Base-by-base conservation (phyloP, 2,113 vertebrate species). In the Triplophysa tibetana region DNA sequence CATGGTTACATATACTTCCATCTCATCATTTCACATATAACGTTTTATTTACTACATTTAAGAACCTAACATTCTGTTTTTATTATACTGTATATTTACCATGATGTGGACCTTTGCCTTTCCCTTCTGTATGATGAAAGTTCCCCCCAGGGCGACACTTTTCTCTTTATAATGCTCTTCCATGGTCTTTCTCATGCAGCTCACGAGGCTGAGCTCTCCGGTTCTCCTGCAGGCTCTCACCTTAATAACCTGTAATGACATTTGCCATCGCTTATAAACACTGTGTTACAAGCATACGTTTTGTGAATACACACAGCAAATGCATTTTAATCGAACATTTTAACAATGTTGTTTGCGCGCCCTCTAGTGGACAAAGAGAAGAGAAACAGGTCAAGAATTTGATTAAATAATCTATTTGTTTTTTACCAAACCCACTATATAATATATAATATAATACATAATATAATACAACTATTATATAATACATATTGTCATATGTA, bases 61-160 rank as follows among this genome's bases (percentile, higher is more conserved):
- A 38, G 13, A 16, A 50, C 11, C 7, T 16, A 4, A 16, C 6
- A 50, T 14, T 50, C 48, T 16, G 14, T 43, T 65, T n/a, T 14
- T 67, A 6, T 14, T 43, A 21, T 7, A 38, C 6, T 38, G 33
- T 38, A 38, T 38, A 38, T 38, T 88, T 93, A 98, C 98, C 98
- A 98, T 99, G 64, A 99, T 85, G 65, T 98, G 96, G 87, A 97
- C 93, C 91, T 97, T 98, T 64, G 93, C 96, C 90, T 95, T 97
- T 69, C 98, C 98, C 75, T 96, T 96, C 88, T 98, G 94, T 86
- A 99, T 92, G 78, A 98, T 4, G 81, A 98, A 99, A 0, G 95
- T 96, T 19, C 98, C 98, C 33, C 98, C 98, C 85, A 99, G 91
- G 12, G 95, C 98, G 77, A 99, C 87, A 17, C 94, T 93, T 83